Conservation (phyloP, 2,888 invertebrate genomes). For the Ormyrus rosae region DNA sequence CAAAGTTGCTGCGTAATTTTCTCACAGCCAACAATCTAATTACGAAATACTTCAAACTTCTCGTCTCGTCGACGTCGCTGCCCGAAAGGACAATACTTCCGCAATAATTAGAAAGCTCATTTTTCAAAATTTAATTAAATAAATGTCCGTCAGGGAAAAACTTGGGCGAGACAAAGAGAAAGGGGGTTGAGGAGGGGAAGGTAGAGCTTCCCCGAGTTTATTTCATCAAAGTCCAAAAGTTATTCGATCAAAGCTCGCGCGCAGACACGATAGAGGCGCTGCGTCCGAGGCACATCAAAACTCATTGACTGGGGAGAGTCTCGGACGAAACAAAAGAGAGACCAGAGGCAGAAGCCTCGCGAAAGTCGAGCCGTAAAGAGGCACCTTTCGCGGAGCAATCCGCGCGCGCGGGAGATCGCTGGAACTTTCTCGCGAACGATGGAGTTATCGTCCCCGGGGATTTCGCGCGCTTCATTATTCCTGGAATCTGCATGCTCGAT, state of each 20-base stretch:
- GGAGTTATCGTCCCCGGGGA: constrained; percentile 28
- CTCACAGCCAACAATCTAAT: too few species aligned
- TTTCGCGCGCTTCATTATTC: constrained; percentile 45
- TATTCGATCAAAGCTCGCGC: constrained; percentile 33
- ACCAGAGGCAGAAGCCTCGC: background rate
- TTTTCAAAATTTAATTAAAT: constrained; percentile 35
- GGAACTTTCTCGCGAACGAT: constrained; percentile 10
- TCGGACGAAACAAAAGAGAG: background rate
- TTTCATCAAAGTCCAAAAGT: constrained; percentile 48
- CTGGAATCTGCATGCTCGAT: constrained; percentile 28
- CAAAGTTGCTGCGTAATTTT: too few species aligned
- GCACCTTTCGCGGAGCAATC: constrained; percentile 2
- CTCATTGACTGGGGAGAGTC: constrained; percentile 37
- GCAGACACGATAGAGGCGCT: background rate
- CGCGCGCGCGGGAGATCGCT: background rate
- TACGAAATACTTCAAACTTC: too few species aligned
- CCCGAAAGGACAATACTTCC: too few species aligned
- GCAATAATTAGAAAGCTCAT: constrained; percentile 12
- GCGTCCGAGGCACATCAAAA: background rate
- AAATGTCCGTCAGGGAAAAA: constrained; percentile 8
- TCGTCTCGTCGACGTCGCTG: too few species aligned
- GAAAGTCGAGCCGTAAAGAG: constrained; percentile 35
- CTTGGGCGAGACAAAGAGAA: background rate
- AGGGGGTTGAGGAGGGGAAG: background rate
- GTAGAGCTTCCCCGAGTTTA: constrained; percentile 21